phyloP scores from a whole-genome alignment of 2,113 vertebrate species.

The Zapornia atra region DNA sequence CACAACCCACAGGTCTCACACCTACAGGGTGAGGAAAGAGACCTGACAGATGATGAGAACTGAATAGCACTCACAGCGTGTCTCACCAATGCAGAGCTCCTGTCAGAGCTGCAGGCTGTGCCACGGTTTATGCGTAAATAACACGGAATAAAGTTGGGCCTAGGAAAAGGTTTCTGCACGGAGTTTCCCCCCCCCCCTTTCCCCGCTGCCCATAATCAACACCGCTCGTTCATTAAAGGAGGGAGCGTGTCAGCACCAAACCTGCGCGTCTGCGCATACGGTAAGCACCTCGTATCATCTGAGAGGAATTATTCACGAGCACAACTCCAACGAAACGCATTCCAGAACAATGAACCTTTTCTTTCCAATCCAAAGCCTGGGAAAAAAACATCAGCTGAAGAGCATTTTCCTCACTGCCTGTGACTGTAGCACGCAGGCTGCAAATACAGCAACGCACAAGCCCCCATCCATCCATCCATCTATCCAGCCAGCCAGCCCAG shows the following conservation, averaged over 20 bases:
- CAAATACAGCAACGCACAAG: rapidly evolving
- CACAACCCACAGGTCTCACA: neutral
- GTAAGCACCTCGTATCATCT: rapidly evolving
- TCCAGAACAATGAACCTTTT: neutral
- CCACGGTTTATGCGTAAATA: neutral
- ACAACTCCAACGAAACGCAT: neutral
- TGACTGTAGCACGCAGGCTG: neutral
- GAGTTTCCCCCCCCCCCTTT: neutral
- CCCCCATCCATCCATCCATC: neutral
- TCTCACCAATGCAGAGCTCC: neutral
- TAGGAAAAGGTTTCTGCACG: neutral
- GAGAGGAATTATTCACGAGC: neutral
- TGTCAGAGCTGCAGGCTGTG: neutral
- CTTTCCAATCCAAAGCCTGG: neutral
- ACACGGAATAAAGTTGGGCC: neutral
- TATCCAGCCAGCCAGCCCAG: neutral
- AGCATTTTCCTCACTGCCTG: neutral
- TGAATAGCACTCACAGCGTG: neutral
- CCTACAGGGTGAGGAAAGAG: neutral
- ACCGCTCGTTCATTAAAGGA: rapidly evolving
- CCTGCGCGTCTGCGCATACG: neutral
- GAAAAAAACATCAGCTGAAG: neutral
- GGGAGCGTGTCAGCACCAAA: neutral
- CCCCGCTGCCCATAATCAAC: neutral
- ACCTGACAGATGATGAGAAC: neutral